Percentiles rank a stretch among this genome's conserved stretches.
Conservation (phyloP, 2,888 invertebrate genomes). For the Tetragonisca angustula region DNA sequence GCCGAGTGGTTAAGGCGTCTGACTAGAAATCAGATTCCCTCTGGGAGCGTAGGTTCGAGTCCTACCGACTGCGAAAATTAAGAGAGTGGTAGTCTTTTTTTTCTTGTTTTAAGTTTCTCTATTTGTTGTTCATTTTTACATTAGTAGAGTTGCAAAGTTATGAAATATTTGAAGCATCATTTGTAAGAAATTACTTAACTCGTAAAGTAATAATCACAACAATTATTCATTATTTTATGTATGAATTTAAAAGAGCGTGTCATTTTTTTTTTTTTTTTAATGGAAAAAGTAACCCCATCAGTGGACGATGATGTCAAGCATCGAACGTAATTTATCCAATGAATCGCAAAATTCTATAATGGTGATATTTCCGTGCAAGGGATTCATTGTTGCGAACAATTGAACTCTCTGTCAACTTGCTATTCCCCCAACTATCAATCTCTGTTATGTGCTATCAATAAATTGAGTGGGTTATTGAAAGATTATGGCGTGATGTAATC, state of each 20-base stretch:
- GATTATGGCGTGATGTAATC: constrained; percentile 23
- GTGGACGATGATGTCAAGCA: not conserved
- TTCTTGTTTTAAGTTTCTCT: not conserved
- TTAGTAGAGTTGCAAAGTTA: no score
- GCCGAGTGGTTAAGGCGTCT: constrained; percentile 96
- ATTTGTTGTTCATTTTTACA: not conserved
- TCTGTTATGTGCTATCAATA: constrained; percentile 22
- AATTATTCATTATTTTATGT: not conserved
- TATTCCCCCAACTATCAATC: not conserved
- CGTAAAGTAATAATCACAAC: not conserved
- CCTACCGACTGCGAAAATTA: constrained; percentile 90
- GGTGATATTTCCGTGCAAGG: not conserved
- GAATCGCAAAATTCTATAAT: not conserved
- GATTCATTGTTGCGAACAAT: not conserved
- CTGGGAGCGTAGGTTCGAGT: constrained; percentile 96
- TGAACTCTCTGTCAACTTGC: not conserved
- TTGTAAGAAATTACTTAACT: not conserved
- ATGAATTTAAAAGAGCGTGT: not conserved
- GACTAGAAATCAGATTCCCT: constrained; percentile 96
- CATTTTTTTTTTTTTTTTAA: not conserved
- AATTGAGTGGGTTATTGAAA: constrained; percentile 27
- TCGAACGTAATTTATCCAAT: not conserved
- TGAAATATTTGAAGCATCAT: no score
- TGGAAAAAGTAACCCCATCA: not conserved
- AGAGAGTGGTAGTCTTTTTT: not conserved